Conservation (phyloP, 2,113 vertebrate genomes). For the Ptilorrhoa leucosticta region DNA sequence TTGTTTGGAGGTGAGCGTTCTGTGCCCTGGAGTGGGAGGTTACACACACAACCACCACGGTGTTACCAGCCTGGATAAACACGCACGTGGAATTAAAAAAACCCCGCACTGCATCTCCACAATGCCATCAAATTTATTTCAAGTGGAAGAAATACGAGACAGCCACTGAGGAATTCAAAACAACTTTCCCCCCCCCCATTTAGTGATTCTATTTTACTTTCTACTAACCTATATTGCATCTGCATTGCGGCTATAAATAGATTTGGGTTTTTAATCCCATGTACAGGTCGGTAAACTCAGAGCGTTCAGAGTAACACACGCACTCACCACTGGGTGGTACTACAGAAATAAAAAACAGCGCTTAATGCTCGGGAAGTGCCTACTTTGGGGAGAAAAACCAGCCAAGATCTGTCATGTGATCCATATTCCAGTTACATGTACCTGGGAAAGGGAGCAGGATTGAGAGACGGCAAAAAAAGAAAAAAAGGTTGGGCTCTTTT, state of each 20-base stretch:
- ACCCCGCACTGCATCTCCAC: not conserved
- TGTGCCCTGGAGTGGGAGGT: not conserved
- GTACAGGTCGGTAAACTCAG: fast-evolving
- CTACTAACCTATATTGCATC: not conserved
- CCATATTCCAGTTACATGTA: not conserved
- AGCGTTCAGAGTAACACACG: fast-evolving
- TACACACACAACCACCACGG: not conserved
- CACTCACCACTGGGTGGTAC: constrained; percentile 3
- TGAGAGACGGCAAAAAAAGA: fast-evolving
- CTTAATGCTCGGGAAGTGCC: fast-evolving
- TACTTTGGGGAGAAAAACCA: fast-evolving
- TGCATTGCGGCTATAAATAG: constrained; percentile 42
- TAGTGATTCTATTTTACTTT: not conserved
- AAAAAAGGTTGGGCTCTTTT: not conserved
- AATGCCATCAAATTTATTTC: not conserved
- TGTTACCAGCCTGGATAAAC: not conserved
- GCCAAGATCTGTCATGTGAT: not conserved
- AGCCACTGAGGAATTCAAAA: not conserved
- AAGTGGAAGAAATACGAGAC: not conserved
- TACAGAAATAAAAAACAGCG: not conserved
- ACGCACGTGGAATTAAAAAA: not conserved
- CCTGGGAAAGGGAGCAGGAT: not conserved
- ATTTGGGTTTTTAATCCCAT: not conserved
- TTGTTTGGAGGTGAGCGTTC: not conserved
- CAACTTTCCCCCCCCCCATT: fast-evolving